Evolutionary conservation across 2,113 vertebrate genomes (phyloP), one percentile per base, ranked within the genome.

Genomic region (Heterocephalus glaber): DNA sequence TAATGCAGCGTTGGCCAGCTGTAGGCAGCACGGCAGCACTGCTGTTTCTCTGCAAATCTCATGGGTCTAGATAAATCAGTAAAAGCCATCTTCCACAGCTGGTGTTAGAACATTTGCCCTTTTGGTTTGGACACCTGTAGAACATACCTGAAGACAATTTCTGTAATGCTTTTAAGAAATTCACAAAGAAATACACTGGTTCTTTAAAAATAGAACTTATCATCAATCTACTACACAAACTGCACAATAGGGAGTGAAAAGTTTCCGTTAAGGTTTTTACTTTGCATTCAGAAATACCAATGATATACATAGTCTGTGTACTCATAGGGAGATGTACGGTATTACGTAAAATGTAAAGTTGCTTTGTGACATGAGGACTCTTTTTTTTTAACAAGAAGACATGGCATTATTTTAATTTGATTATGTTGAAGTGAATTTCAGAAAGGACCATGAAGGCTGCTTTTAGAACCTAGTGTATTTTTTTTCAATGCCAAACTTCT

Each of bases 391-490:
- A 49, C 41, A 74, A 94, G 95, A 94, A 81, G 94, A 96, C 74
- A 96, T 80, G 97, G 95, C 92, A 79, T 98, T 98, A 95, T 98
- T 98, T 98, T 98, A 97, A 89, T 95, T 97, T 92, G 92, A 97
- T 97, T 97, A 95, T 94, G 68, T n/a, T n/a, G n/a, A n/a, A n/a
- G 72, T 97, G 97, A 98, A 47, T 97, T 96, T 52, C 86, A 77
- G n/a, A n/a, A n/a, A n/a, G n/a, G n/a, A n/a, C n/a, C n/a, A n/a
- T n/a, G n/a, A 98, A 89, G 97, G 94, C 98, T 98, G 97, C 98
- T 98, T 98, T 96, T 98, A 98, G 96, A 98, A 95, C 82, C 66
- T 96, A 72, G 83, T 82, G 60, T 72, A 33, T 95, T 1, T 92
- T 96, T 98, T 98, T 49, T 6, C 14, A n/a, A 97, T 97, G 96